Conservation (phyloP, 2,113 vertebrate genomes). For the Lasiurus cinereus region DNA sequence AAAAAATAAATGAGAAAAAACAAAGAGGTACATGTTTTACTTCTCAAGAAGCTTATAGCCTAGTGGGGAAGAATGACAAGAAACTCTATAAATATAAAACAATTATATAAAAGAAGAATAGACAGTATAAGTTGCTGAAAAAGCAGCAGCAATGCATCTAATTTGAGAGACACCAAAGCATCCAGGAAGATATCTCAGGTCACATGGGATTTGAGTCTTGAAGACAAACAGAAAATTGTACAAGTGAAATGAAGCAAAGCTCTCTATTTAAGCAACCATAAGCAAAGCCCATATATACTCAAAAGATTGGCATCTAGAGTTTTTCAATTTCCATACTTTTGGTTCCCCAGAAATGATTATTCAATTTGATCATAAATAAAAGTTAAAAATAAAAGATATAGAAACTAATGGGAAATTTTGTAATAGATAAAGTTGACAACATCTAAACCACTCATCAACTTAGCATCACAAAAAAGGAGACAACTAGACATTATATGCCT, state of each 20-base stretch:
- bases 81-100: slow-evolving; percentile 7
- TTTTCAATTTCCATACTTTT: slow-evolving; percentile 1
- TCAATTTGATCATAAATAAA: slow-evolving; percentile 41
- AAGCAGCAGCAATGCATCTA: slow-evolving; percentile 8
- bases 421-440: not conserved
- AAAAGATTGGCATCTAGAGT: slow-evolving; percentile 41
- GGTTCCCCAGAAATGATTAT: slow-evolving; percentile 24
- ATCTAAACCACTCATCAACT: not conserved
- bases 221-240: slow-evolving; percentile 51
- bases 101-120: not conserved
- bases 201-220: not conserved
- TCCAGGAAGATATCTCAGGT: not conserved
- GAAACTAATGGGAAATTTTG: not conserved
- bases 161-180: not conserved
- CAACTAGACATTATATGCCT: not conserved
- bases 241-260: slow-evolving; percentile 16
- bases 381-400: slow-evolving; percentile 8
- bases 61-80: slow-evolving; percentile 4
- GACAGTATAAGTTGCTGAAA: slow-evolving; percentile 18
- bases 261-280: slow-evolving; percentile 27
- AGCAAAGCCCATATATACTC: not conserved
- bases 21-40: not conserved
- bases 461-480: slow-evolving; percentile 15
- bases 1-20: not conserved
- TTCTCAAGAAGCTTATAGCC: slow-evolving; percentile 36